Percentiles rank a stretch among this genome's conserved stretches.
Evolutionary conservation across 1,140 invertebrate species (phyloP).

Genomic region (Tetramorium simillimum): DNA sequence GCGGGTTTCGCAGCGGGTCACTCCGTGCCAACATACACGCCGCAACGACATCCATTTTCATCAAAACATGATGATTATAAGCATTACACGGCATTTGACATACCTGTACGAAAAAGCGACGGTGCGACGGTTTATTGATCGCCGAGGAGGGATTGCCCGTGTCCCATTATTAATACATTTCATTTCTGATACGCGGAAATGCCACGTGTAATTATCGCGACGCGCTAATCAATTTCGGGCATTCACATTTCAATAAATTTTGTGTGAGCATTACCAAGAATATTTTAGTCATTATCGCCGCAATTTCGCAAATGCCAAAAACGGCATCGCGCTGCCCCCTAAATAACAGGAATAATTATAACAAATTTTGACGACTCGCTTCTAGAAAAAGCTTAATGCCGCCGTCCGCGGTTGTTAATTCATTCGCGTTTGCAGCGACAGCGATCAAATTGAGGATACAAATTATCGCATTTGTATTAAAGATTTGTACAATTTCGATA

Average conservation of each 20-base stretch:
- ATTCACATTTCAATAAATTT: conserved; percentile 48
- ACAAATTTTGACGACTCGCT: conserved; percentile 22
- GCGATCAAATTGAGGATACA: not conserved
- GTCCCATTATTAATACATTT: conserved; percentile 56
- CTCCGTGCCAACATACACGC: too few species aligned
- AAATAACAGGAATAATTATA: conserved; percentile 41
- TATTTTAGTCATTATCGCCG: conserved; percentile 17
- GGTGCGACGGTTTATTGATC: conserved; percentile 35
- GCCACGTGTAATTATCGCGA: conserved; percentile 54
- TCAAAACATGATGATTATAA: conserved; percentile 39
- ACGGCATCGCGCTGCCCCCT: not conserved
- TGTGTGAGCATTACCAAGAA: conserved; percentile 38
- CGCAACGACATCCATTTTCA: conserved; percentile 18
- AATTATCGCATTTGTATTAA: conserved; percentile 13
- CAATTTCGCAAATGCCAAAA: conserved; percentile 41
- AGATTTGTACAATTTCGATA: not conserved
- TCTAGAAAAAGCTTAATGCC: not conserved
- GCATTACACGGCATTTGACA: conserved; percentile 22
- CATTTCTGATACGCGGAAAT: conserved; percentile 34
- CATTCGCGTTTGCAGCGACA: conserved; percentile 3
- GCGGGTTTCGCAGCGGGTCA: not conserved
- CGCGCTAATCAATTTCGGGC: conserved; percentile 45
- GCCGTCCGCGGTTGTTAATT: not conserved
- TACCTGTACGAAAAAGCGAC: conserved; percentile 8
- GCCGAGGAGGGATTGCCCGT: not conserved